Percentiles rank a stretch among this genome's conserved stretches.
phyloP scores from a whole-genome alignment of 92 coral and sea anemone species.

The Desmophyllum pertusum region DNA sequence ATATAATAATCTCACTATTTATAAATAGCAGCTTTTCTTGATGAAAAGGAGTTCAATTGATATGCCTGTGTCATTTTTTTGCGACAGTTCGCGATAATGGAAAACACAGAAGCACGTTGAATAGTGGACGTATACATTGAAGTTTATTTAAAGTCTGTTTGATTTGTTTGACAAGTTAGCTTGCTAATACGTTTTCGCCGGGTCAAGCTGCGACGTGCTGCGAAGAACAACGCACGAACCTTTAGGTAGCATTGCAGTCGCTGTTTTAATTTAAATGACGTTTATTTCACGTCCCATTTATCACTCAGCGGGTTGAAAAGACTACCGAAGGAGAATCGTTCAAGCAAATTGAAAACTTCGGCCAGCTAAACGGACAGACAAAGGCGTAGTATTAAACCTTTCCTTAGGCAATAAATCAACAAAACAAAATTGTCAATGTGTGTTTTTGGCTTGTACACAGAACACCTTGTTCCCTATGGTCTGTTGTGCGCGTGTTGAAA shows the following conservation, averaged over 20 bases:
- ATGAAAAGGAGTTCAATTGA: not conserved
- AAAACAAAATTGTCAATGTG: not conserved
- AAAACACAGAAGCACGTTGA: not conserved
- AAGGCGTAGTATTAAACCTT: not conserved
- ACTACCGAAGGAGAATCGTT: not conserved
- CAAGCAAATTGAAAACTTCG: not conserved
- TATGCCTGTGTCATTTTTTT: not conserved
- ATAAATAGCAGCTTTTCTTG: constrained; percentile 3
- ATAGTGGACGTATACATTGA: not conserved
- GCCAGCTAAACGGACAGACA: not conserved
- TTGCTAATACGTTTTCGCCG: not conserved
- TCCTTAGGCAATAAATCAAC: not conserved
- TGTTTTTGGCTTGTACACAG: not conserved
- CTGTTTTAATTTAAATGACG: constrained; percentile 15
- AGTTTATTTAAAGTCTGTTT: constrained; percentile 5
- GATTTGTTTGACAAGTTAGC: constrained; percentile 6
- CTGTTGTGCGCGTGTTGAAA: too few relatives aligned
- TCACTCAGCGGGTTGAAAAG: constrained; percentile 17
- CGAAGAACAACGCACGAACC: not conserved
- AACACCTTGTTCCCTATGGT: constrained; percentile 25
- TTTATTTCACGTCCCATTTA: not conserved
- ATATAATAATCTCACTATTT: not conserved
- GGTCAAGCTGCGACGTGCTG: constrained; percentile 30
- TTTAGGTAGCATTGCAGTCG: not conserved
- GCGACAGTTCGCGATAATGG: not conserved